Conservation (phyloP, 2,113 vertebrate species). For the Polyodon spathula region DNA sequence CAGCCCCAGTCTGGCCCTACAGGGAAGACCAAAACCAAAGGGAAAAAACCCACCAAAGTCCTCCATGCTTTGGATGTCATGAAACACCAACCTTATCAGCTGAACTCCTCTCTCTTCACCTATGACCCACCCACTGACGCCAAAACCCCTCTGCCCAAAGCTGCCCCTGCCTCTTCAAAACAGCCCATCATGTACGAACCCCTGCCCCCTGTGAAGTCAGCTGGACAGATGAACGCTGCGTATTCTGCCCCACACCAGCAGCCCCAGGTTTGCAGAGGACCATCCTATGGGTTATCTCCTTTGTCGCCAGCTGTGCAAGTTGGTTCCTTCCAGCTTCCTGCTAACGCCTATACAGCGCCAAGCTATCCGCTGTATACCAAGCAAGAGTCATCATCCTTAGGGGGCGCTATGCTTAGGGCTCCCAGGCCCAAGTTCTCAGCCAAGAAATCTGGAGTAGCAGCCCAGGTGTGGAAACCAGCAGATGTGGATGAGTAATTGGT, state of each 20-base stretch:
- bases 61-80: conserved; percentile 88
- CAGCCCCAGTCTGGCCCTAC: no score
- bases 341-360: conserved; percentile 40
- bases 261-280: conserved; percentile 54
- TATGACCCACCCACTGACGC: conserved; percentile 71
- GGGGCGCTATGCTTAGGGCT: conserved; percentile 49
- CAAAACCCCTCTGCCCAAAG: conserved; percentile 49
- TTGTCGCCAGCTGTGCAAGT: conserved; percentile 52
- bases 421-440: conserved; percentile 92
- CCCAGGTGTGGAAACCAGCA: conserved; percentile 92
- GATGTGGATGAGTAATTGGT: conserved; percentile 59
- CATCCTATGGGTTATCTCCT: conserved; percentile 53
- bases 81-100: conserved; percentile 93
- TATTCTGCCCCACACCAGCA: conserved; percentile 44
- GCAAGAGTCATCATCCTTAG: conserved; percentile 47
- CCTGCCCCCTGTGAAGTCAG: conserved; percentile 44
- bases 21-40: conserved; percentile 57
- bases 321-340: conserved; percentile 51
- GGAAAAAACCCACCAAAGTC: conserved; percentile 70
- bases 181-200: conserved; percentile 49
- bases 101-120: conserved; percentile 84
- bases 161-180: conserved; percentile 42
- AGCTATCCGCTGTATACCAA: conserved; percentile 60
- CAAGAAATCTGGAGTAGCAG: conserved; percentile 75
- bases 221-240: conserved; percentile 42